Conservation (phyloP, 2,888 invertebrate genomes). For the Idaea straminata region DNA sequence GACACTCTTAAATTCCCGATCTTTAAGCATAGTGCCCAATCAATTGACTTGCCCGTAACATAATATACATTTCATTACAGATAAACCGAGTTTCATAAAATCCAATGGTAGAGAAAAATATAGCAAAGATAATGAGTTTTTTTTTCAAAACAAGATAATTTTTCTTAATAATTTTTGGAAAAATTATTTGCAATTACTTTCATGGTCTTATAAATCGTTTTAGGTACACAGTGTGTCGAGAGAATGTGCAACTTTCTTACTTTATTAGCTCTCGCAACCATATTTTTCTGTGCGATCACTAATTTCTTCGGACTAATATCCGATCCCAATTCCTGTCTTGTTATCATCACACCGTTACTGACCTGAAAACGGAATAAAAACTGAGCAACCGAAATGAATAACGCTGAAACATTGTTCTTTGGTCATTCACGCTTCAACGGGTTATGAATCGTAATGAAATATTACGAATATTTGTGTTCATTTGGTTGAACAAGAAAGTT, state of each 20-base stretch:
- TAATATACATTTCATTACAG: too few species aligned
- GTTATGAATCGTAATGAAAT: slow-evolving; percentile 1
- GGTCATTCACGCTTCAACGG: neutral
- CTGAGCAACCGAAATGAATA: neutral
- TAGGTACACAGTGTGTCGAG: too few species aligned
- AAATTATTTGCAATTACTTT: too few species aligned
- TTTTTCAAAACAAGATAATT: too few species aligned
- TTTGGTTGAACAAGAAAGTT: neutral
- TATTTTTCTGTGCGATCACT: slow-evolving; percentile 77
- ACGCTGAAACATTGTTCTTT: neutral
- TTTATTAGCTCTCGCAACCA: slow-evolving; percentile 72
- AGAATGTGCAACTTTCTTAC: slow-evolving; percentile 33
- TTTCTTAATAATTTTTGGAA: too few species aligned
- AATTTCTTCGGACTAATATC: slow-evolving; percentile 74
- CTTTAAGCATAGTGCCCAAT: too few species aligned
- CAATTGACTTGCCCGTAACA: too few species aligned
- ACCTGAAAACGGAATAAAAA: slow-evolving; percentile 40
- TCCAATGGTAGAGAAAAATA: too few species aligned
- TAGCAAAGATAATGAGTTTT: too few species aligned
- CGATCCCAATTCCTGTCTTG: slow-evolving; percentile 78
- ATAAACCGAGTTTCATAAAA: too few species aligned
- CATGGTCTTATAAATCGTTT: too few species aligned
- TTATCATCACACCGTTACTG: slow-evolving; percentile 84
- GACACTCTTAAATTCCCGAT: too few species aligned
- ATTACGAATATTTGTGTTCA: slow-evolving; percentile 1